phyloP scores from a whole-genome alignment of 2,888 invertebrate genomes.

The Lissocephala sabroskyi region DNA sequence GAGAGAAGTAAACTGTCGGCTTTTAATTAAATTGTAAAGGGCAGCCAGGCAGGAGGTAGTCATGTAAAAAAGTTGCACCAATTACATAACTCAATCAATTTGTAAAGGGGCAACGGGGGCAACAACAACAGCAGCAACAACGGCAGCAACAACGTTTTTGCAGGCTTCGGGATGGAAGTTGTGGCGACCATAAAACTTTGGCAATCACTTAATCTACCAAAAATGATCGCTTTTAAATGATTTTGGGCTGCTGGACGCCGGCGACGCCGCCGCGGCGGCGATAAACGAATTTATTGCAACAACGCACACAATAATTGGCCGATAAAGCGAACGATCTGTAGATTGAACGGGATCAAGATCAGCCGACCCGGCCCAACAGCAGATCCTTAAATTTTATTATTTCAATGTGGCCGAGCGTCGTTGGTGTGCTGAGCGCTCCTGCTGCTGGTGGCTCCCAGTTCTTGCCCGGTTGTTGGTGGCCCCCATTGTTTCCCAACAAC shows the following conservation, averaged over 20 bases:
- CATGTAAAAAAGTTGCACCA: slow-evolving; percentile 27
- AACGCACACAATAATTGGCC: slow-evolving; percentile 67
- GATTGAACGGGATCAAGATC: slow-evolving; percentile 16
- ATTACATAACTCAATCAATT: slow-evolving; percentile 70
- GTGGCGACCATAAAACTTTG: slow-evolving; percentile 27
- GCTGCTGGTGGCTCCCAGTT: not conserved
- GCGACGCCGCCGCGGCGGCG: slow-evolving; percentile 39
- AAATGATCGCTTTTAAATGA: slow-evolving; percentile 62
- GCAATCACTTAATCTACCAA: slow-evolving; percentile 66
- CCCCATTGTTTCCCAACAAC: slow-evolving; percentile 47
- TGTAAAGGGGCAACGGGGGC: slow-evolving; percentile 31
- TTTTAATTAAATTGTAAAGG: slow-evolving; percentile 59
- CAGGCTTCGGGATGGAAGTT: not conserved
- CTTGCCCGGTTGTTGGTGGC: slow-evolving; percentile 6
- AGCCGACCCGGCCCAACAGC: not conserved
- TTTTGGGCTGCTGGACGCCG: slow-evolving; percentile 50
- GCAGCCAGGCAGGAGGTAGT: slow-evolving; percentile 43
- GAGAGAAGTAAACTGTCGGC: too few species aligned
- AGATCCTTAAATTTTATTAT: slow-evolving; percentile 59
- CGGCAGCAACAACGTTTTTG: too few species aligned
- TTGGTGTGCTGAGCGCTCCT: slow-evolving; percentile 31
- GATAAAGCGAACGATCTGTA: slow-evolving; percentile 17
- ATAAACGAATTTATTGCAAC: slow-evolving; percentile 71
- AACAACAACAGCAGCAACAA: not conserved
- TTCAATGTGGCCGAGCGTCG: slow-evolving; percentile 32